phyloP scores from a whole-genome alignment of 2,797 vertebrate genomes.

The Clamator glandarius region DNA sequence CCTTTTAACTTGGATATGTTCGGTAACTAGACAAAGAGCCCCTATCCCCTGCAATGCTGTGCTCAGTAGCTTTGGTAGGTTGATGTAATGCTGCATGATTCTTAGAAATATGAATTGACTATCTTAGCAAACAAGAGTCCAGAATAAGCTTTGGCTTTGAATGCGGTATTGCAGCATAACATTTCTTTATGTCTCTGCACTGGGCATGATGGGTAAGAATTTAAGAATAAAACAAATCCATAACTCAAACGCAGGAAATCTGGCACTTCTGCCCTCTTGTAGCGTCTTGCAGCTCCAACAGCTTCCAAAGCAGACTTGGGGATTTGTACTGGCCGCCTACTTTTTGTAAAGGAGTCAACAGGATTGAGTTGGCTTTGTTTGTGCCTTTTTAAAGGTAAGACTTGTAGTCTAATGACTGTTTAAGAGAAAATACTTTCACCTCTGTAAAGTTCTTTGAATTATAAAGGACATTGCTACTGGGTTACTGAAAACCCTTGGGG shows the following conservation, averaged over 20 bases:
- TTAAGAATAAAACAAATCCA: neutral
- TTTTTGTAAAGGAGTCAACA: neutral
- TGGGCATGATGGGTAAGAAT: neutral
- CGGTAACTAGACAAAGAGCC: neutral
- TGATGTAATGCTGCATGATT: neutral
- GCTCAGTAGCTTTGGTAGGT: neutral
- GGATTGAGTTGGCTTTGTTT: constrained; percentile 6
- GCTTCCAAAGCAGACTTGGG: neutral
- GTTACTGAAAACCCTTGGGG: constrained; percentile 83
- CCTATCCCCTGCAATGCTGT: neutral
- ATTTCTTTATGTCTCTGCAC: rapidly evolving
- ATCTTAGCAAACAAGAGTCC: neutral
- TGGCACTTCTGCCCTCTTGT: neutral
- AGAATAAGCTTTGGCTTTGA: neutral
- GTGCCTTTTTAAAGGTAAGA: constrained; percentile 55
- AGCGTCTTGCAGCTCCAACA: neutral
- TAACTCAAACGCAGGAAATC: neutral
- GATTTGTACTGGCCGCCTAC: neutral
- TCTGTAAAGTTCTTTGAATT: constrained; percentile 77
- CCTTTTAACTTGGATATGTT: neutral
- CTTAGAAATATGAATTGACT: neutral
- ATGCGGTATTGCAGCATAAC: neutral
- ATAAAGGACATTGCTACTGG: constrained; percentile 81
- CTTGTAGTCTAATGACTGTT: constrained; percentile 63
- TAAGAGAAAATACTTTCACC: constrained; percentile 74